phyloP scores from a whole-genome alignment of 2,113 vertebrate genomes.

The Oreochromis aureus region DNA sequence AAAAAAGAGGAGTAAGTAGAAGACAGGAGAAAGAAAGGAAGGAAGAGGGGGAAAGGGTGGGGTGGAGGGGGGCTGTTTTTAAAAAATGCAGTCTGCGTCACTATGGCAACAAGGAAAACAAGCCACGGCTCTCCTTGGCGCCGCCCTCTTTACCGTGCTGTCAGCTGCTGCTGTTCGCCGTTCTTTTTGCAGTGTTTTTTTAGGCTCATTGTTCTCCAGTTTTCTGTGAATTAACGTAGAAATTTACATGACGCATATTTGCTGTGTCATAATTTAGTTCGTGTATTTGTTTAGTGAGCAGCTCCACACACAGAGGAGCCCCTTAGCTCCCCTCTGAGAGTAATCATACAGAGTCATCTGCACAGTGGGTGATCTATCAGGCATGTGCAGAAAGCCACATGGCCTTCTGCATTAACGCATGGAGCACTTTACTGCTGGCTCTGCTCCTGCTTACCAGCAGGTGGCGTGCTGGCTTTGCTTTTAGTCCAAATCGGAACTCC shows the following conservation, averaged over 20 bases:
- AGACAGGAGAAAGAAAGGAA: background rate
- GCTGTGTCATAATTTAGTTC: background rate
- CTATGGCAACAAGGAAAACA: slow-evolving; percentile 37
- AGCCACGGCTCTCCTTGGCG: background rate
- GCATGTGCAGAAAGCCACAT: background rate
- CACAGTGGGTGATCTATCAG: background rate
- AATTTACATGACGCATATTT: background rate
- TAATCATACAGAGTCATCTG: background rate
- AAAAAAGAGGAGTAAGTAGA: background rate
- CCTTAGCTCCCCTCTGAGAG: background rate
- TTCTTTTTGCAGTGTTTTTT: background rate
- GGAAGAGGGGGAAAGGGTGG: background rate
- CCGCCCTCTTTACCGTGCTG: background rate
- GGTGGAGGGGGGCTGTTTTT: background rate
- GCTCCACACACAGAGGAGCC: background rate
- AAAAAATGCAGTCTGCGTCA: slow-evolving; percentile 30
- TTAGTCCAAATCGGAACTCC: background rate
- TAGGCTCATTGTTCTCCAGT: background rate
- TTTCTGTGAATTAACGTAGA: background rate
- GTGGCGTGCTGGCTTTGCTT: background rate
- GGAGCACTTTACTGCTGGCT: background rate
- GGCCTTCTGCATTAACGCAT: background rate
- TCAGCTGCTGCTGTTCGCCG: background rate
- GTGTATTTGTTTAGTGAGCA: background rate
- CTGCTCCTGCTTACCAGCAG: slow-evolving; percentile 25